A percentile compares a stretch with the other conserved stretches of the same genome.
phyloP scores from a whole-genome alignment of 2,797 vertebrate species.

The Vespertilio murinus region DNA sequence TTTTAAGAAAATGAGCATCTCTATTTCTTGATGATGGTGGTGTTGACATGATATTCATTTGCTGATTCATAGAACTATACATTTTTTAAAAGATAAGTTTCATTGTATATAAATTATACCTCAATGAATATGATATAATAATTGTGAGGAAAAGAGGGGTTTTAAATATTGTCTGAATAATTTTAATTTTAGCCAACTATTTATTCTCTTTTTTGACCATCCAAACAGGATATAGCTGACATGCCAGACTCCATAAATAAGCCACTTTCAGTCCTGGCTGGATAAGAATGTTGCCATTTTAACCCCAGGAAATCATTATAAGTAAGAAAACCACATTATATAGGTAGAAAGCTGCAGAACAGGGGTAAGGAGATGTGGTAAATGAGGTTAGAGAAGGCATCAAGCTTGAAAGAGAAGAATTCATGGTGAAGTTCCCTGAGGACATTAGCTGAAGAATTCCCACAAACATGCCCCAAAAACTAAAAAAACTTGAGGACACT shows the following conservation, averaged over 20 bases:
- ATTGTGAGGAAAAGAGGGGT: background rate
- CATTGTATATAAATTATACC: background rate
- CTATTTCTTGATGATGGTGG: background rate
- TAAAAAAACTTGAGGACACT: background rate
- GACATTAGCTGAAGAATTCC: background rate
- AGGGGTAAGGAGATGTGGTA: background rate
- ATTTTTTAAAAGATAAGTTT: background rate
- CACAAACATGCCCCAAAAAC: background rate
- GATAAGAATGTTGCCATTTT: background rate
- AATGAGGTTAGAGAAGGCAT: background rate
- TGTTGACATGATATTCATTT: background rate
- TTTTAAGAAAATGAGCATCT: background rate
- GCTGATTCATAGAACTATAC: background rate
- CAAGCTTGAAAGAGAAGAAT: background rate
- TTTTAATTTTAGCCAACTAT: background rate
- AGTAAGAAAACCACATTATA: background rate
- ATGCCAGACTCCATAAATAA: background rate
- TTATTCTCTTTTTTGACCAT: background rate
- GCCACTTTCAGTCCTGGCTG: background rate
- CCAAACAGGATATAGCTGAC: background rate
- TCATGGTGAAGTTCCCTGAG: background rate
- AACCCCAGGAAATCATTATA: background rate
- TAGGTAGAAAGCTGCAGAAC: background rate
- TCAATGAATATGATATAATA: background rate
- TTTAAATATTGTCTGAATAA: background rate